Conservation (phyloP, 2,888 invertebrate genomes). For the Eupithecia subumbrata region DNA sequence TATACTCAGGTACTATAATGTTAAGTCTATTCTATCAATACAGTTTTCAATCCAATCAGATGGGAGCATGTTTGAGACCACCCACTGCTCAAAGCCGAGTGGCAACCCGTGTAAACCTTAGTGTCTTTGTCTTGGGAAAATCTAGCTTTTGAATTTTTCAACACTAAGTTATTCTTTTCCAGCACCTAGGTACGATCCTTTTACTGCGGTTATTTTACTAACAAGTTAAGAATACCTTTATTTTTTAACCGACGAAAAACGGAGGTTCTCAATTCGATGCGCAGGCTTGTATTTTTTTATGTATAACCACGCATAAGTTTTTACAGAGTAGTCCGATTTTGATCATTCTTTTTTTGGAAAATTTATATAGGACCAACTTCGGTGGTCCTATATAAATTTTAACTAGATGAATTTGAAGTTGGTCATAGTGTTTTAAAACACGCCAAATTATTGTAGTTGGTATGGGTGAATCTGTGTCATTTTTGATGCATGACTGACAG, state of each 20-base stretch:
- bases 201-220: background rate
- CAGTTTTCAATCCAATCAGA: constrained; percentile 53
- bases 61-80: constrained; percentile 30
- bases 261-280: too few relatives aligned
- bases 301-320: too few relatives aligned
- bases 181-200: background rate
- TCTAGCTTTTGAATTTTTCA: constrained; percentile 8
- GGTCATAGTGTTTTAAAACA: too few relatives aligned
- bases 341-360: too few relatives aligned
- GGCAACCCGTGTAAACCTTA: constrained; percentile 65
- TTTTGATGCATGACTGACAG: background rate
- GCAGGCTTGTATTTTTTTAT: too few relatives aligned
- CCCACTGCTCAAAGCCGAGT: constrained; percentile 49
- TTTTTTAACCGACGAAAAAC: background rate
- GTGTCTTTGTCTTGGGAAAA: constrained; percentile 55
- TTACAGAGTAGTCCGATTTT: too few relatives aligned
- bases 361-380: too few relatives aligned
- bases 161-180: background rate
- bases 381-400: too few relatives aligned
- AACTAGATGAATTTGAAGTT: too few relatives aligned
- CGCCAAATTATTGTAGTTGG: background rate
- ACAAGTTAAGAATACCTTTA: background rate
- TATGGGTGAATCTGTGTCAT: background rate
- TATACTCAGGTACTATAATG: too few relatives aligned
- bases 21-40: background rate